Conservation (phyloP, 2,113 vertebrate species). For the Cryptotis parvus region DNA sequence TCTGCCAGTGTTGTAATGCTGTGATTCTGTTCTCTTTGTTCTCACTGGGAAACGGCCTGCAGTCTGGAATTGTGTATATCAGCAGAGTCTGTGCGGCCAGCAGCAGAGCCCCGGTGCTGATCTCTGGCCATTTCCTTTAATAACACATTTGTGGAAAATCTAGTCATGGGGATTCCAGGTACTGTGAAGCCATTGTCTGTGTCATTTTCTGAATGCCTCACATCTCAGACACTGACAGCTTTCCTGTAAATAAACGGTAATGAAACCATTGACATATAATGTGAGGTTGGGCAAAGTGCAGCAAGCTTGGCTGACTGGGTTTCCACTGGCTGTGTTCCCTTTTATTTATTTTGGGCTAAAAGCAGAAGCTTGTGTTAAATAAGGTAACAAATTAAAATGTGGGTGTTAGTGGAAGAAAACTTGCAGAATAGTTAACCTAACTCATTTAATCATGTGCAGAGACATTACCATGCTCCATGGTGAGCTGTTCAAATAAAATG, state of each 20-base stretch:
- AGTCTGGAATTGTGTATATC: slow-evolving; percentile 15
- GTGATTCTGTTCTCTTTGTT: slow-evolving; percentile 35
- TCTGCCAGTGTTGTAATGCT: background rate
- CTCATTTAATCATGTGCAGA: background rate
- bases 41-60: slow-evolving; percentile 47
- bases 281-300: background rate
- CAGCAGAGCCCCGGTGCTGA: slow-evolving; percentile 38
- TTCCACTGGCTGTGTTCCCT: background rate
- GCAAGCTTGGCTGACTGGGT: background rate
- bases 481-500: background rate
- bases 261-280: background rate
- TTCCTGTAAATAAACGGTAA: background rate
- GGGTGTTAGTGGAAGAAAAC: background rate
- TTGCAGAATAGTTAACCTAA: slow-evolving; percentile 36
- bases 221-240: background rate
- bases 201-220: background rate
- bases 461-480: background rate
- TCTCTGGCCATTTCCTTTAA: background rate
- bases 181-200: background rate
- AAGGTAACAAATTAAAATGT: slow-evolving; percentile 44
- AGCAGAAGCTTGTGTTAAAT: slow-evolving; percentile 25
- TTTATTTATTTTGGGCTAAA: slow-evolving; percentile 48
- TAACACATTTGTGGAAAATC: slow-evolving; percentile 50
- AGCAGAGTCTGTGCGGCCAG: slow-evolving; percentile 48
- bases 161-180: slow-evolving; percentile 36